Percentiles rank a stretch among this genome's conserved stretches.
Evolutionary conservation across 2,797 vertebrate genomes (phyloP).

Genomic region (Betta splendens): DNA sequence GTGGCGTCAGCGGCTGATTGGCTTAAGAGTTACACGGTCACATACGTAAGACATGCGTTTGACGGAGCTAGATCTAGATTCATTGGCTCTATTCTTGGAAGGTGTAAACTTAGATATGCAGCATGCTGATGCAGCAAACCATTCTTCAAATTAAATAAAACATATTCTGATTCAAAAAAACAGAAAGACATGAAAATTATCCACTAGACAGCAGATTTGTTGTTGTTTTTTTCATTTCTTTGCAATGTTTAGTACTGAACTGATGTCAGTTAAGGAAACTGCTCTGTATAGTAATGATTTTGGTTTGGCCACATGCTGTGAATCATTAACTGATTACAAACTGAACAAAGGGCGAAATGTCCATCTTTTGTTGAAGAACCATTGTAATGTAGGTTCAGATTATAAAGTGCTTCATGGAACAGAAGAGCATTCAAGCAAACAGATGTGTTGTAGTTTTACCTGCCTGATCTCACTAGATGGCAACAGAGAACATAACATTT

Average conservation of each 20-base stretch:
- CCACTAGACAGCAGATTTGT: constrained; percentile 66
- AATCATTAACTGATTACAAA: not conserved
- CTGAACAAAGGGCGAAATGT: not conserved
- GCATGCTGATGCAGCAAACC: no score
- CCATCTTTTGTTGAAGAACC: not conserved
- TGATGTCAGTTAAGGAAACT: not conserved
- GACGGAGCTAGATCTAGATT: constrained; percentile 23
- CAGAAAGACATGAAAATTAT: not conserved
- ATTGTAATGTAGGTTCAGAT: not conserved
- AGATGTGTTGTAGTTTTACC: constrained; percentile 16
- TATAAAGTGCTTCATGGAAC: not conserved
- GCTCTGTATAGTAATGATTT: not conserved
- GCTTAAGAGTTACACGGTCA: constrained; percentile 50
- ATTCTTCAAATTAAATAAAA: not conserved
- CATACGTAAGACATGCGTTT: constrained; percentile 29
- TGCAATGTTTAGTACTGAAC: not conserved
- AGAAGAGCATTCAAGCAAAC: not conserved
- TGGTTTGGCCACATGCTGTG: not conserved
- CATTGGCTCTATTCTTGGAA: constrained; percentile 46
- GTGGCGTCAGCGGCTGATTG: constrained; percentile 67
- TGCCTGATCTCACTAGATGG: constrained; percentile 64
- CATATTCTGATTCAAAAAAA: not conserved
- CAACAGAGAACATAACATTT: constrained; percentile 56
- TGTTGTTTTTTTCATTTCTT: constrained; percentile 25
- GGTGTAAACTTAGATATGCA: constrained; percentile 1